Base-by-base conservation (phyloP, 2,113 vertebrate genomes). In the Melanostigma gelatinosum region DNA sequence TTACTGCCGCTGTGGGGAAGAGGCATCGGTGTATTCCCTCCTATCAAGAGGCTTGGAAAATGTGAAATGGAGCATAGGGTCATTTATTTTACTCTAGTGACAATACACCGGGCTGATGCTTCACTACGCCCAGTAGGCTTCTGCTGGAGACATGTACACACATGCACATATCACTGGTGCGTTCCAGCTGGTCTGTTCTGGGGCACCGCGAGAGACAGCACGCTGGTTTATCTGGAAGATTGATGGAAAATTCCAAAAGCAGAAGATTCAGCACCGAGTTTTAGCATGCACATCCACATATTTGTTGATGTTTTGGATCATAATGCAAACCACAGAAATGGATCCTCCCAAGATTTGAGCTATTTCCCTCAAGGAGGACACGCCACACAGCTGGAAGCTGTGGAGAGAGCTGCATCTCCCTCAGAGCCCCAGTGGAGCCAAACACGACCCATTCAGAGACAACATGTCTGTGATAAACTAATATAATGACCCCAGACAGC, bases 31-130 rank as follows among this genome's bases (percentile, higher is more conserved):
- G 48, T 78, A 32, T 76, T 80, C 72, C 60, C 29, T 67, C 15
- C 67, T 54, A 61, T 84, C 70, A 63, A 9, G 65, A 62, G 79
- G 42, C 52, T 55, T 68, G 79, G 75, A 60, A 50, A 73, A 86
- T 79, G 18, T 86, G 38, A 89, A 92, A 88, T 73, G 75, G 66
- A 72, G 79, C 77, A 79, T 12, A 46, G 24, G 58, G 57, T 64
- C 32, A 75, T 92, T 87, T 83, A 85, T 90, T 82, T 82, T 69
- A 78, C 68, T 46, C 81, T 10, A 18, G 50, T 85, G 77, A 76
- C 61, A 69, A 44, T 82, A 69, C 46, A 52, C 42, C 38, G 16
- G 55, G 48, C 36, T 34, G 72, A 82, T 73, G 69, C 83, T 84
- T 84, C 72, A 72, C 69, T 68, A 29, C 79, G 38, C 76, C 13